Evolutionary conservation across 2,113 vertebrate genomes (phyloP), one percentile per base, ranked within the genome.

Genomic region (Pampusana beccarii): DNA sequence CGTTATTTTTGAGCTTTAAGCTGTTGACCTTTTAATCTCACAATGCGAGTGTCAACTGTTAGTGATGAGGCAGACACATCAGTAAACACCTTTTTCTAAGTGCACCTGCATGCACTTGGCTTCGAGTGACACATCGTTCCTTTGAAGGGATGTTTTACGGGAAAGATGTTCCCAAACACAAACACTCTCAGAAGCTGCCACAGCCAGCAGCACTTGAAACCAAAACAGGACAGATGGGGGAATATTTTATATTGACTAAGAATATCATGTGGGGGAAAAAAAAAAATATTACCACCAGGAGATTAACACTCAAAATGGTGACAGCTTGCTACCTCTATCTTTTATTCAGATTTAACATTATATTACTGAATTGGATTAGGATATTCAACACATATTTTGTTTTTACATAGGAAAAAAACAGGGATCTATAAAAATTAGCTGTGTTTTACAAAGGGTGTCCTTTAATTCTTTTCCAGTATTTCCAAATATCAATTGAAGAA

Each of bases 21-120:
- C 28, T 90, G 67, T 38, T 84, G 92, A 92, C 23, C 66, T 83
- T 95, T 92, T 82, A 80, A 94, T 94, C 56, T 84, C 74, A 90
- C 71, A 83, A 54, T 9, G 31, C 53, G 73, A 72, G 36, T 61
- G 57, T 69, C 92, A 93, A 0, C 64, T 36, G 46, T 58, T 62
- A 95, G 29, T 46, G 60, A 86, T 53, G 80, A 78, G 77, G 80
- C 67, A 94, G 81, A 62, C 20, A 71, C 42, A 67, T 8, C 5
- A 9, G 23, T 61, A 91, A 94, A 90, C 51, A 83, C 29, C 23
- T 65, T 86, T 62, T 83, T 54, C 67, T 40, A 71, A 60, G 75
- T 34, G 28, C 77, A 95, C 61, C 88, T 96, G 90, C 73, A 79
- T 6, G 51, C 60, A 79, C 46, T 71, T 72, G 80, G 56, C 66